Evolutionary conservation across 2,888 invertebrate genomes (phyloP).

Genomic region (Polydrusus tereticollis): DNA sequence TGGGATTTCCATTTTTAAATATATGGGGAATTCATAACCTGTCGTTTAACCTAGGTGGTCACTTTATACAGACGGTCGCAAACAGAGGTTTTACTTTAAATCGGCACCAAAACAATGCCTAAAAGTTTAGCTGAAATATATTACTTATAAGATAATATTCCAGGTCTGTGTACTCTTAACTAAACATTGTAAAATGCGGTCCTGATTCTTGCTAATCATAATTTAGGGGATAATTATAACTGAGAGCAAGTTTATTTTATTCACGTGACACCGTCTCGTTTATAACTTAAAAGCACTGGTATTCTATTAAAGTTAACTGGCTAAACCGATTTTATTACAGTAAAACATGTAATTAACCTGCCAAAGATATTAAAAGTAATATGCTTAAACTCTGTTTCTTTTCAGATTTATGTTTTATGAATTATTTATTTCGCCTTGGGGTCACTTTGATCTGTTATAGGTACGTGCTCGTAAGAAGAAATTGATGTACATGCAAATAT

Average conservation of each 20-base stretch:
- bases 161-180: no score
- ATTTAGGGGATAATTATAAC: constrained; percentile 23
- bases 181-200: not conserved
- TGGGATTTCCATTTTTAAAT: no score
- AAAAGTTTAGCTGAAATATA: no score
- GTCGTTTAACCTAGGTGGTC: no score
- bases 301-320: constrained; percentile 41
- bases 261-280: constrained; percentile 40
- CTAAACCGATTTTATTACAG: constrained; percentile 48
- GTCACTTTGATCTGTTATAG: constrained; percentile 14
- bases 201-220: constrained; percentile 16
- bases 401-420: constrained; percentile 42
- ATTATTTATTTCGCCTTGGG: constrained; percentile 31
- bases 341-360: constrained; percentile 49
- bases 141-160: no score
- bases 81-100: no score
- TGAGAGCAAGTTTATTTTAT: constrained; percentile 35
- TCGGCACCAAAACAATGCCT: no score
- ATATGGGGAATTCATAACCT: no score
- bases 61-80: no score
- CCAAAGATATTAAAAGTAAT: constrained; percentile 49
- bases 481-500: constrained; percentile 54
- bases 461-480: constrained; percentile 13
- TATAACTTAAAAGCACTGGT: constrained; percentile 34
- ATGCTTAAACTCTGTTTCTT: constrained; percentile 44